Percentiles rank a stretch among this genome's conserved stretches.
These are phyloP conservation scores for Diplodus sargus DNA, from an alignment of 2,797 vertebrate species.

Conservation along the genomic window DNA sequence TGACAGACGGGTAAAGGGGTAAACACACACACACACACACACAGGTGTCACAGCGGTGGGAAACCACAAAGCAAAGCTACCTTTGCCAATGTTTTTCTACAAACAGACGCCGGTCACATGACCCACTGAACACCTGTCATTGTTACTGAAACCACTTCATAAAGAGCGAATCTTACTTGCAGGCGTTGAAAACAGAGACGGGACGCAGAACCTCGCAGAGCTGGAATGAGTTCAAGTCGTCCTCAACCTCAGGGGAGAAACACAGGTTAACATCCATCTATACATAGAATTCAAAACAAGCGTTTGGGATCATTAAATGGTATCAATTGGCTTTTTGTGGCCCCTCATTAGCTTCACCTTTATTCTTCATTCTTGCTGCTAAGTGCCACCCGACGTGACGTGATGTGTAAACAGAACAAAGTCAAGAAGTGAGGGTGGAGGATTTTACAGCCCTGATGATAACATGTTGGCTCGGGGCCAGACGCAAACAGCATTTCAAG, in stretches of 20 bases:
- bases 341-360: constrained; percentile 7
- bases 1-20: constrained; percentile 42
- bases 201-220: constrained; percentile 64
- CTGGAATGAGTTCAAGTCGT: constrained; percentile 54
- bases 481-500: constrained; percentile 7
- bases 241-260: constrained; percentile 66
- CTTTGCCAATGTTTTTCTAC: constrained; percentile 42
- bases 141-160: background rate
- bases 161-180: constrained; percentile 69
- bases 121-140: constrained; percentile 16
- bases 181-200: constrained; percentile 60
- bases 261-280: background rate
- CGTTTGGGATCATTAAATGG: background rate
- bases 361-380: constrained; percentile 4
- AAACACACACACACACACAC: constrained; percentile 19
- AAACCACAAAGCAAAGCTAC: background rate
- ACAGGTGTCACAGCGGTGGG: background rate
- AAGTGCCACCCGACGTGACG: constrained; percentile 32
- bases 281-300: background rate
- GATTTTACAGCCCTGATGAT: constrained; percentile 54
- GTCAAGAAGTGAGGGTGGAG: constrained; percentile 59
- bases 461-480: constrained; percentile 7
- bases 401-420: constrained; percentile 76
- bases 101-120: constrained; percentile 44
- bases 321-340: background rate